Conservation (phyloP, 2,888 invertebrate genomes). For the Cephus rjabovi region DNA sequence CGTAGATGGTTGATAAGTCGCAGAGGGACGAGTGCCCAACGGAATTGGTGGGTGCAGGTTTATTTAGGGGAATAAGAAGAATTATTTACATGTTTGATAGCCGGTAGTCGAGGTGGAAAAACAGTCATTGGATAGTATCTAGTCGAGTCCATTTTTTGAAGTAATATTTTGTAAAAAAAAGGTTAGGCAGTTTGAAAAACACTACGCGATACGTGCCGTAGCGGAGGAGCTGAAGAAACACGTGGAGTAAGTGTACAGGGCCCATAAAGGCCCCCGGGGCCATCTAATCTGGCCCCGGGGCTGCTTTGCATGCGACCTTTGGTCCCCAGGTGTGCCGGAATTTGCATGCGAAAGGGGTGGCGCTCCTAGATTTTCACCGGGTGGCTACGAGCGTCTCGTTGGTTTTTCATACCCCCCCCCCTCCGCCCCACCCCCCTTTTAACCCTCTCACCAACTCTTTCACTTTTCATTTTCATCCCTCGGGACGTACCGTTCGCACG, state of each 20-base stretch:
- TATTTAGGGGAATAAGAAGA: slow-evolving; percentile 35
- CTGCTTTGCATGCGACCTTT: slow-evolving; percentile 63
- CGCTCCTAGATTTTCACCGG: slow-evolving; percentile 41
- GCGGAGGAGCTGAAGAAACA: neutral
- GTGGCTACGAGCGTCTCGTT: slow-evolving; percentile 12
- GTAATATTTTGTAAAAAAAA: neutral
- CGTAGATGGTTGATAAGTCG: slow-evolving; percentile 11
- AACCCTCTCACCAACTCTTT: slow-evolving; percentile 20
- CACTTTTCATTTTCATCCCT: slow-evolving; percentile 28
- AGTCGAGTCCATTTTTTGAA: neutral
- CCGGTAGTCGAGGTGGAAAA: neutral
- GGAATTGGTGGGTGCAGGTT: slow-evolving; percentile 33
- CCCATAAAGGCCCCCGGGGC: slow-evolving; percentile 12
- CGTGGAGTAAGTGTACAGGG: neutral
- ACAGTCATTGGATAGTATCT: neutral
- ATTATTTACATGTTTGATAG: slow-evolving; percentile 24
- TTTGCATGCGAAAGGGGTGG: slow-evolving; percentile 65
- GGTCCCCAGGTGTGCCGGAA: slow-evolving; percentile 62
- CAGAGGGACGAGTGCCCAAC: slow-evolving; percentile 2
- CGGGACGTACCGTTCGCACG: slow-evolving; percentile 24
- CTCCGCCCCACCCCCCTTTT: neutral
- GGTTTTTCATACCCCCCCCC: slow-evolving; percentile 37
- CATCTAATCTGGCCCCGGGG: slow-evolving; percentile 51
- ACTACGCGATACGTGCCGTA: neutral
- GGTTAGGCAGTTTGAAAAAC: neutral